phyloP scores from a whole-genome alignment of 2,888 invertebrate genomes.

The Saturnia pavonia region DNA sequence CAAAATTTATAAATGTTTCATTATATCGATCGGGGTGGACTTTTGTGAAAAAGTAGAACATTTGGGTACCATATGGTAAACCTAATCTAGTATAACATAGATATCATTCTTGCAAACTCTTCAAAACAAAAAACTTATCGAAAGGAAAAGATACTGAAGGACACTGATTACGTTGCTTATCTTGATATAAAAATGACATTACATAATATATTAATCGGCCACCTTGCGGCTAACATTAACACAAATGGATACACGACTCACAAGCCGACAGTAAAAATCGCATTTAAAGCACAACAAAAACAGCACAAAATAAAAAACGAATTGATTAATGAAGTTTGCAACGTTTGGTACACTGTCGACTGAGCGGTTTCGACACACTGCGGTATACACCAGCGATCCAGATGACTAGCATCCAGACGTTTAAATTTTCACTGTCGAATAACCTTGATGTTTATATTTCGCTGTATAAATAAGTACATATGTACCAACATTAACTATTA shows the following conservation, averaged over 20 bases:
- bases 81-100: too few species aligned
- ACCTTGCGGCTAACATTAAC: constrained; percentile 74
- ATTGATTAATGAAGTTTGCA: constrained; percentile 69
- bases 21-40: too few species aligned
- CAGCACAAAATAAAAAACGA: constrained; percentile 50
- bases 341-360: constrained; percentile 1
- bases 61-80: too few species aligned
- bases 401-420: constrained; percentile 1
- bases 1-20: too few species aligned
- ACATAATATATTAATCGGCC: constrained; percentile 67
- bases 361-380: constrained; percentile 26
- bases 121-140: background rate
- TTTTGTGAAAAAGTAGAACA: too few species aligned
- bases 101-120: background rate
- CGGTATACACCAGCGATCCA: background rate
- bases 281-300: constrained; percentile 54
- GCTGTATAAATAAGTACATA: too few species aligned
- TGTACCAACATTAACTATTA: too few species aligned
- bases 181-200: constrained; percentile 58
- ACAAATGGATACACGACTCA: constrained; percentile 67
- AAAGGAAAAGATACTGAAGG: background rate
- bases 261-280: constrained; percentile 73
- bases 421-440: background rate
- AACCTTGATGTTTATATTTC: too few species aligned
- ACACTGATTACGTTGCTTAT: constrained; percentile 30